Evolutionary conservation across 2,888 invertebrate genomes (phyloP).

Genomic region (Elmis aenea): DNA sequence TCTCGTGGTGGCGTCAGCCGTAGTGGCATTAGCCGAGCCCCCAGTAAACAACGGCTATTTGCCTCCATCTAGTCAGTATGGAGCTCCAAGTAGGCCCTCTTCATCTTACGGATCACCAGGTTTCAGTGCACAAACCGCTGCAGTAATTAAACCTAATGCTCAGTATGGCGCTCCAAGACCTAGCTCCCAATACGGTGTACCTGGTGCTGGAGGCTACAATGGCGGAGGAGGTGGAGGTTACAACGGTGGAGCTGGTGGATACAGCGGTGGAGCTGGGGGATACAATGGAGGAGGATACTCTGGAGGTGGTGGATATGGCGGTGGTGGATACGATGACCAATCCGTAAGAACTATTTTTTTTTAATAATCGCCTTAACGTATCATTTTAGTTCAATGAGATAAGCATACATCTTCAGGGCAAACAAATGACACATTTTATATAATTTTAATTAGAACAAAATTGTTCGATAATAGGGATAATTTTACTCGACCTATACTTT

Average conservation of each 20-base stretch:
- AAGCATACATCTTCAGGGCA: too few relatives aligned
- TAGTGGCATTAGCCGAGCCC: constrained; percentile 40
- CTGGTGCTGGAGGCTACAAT: constrained; percentile 22
- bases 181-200: constrained; percentile 24
- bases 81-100: constrained; percentile 28
- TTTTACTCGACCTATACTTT: too few relatives aligned
- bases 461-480: too few relatives aligned
- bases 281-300: constrained; percentile 31
- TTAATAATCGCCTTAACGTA: too few relatives aligned
- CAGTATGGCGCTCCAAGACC: constrained; percentile 31
- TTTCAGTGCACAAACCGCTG: constrained; percentile 21
- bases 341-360: constrained; percentile 33
- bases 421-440: too few relatives aligned
- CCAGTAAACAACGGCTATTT: constrained; percentile 41
- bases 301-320: constrained; percentile 27
- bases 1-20: constrained; percentile 29
- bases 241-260: constrained; percentile 21
- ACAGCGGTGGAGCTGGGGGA: constrained; percentile 24
- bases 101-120: constrained; percentile 19
- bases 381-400: too few relatives aligned
- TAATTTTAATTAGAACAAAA: too few relatives aligned
- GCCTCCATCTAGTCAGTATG: constrained; percentile 35
- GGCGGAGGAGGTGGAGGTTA: constrained; percentile 20
- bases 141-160: constrained; percentile 32
- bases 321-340: constrained; percentile 31